Evolutionary conservation across 2,113 vertebrate species (phyloP).

Genomic region (Ondatra zibethicus): DNA sequence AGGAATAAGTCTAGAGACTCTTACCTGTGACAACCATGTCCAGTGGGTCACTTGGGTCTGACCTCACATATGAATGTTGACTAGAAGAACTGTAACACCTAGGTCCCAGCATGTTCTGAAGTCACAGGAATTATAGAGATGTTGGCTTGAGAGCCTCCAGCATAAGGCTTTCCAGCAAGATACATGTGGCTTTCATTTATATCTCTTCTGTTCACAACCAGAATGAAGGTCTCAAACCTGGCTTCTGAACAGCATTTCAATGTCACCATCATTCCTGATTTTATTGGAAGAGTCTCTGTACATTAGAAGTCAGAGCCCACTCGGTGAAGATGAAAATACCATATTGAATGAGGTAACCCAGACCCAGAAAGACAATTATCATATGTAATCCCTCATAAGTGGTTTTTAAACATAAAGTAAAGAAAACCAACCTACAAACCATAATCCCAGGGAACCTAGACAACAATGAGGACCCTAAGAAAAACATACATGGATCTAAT

Average conservation of each 20-base stretch:
- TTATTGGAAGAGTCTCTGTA: fast-evolving
- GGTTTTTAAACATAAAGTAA: no score
- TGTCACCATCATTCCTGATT: neutral
- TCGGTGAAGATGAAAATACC: no score
- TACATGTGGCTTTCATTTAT: neutral
- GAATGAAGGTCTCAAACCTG: fast-evolving
- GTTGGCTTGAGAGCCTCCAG: neutral
- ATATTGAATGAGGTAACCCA: no score
- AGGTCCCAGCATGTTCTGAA: neutral
- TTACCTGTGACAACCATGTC: constrained; percentile 65
- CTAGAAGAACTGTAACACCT: neutral
- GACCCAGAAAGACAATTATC: no score
- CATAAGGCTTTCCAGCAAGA: neutral
- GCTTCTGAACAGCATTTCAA: neutral
- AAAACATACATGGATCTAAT: no score
- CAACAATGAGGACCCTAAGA: no score
- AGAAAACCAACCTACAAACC: no score
- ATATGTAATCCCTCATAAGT: no score
- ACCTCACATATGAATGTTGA: neutral
- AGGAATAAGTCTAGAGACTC: neutral
- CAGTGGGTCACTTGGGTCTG: constrained; percentile 18
- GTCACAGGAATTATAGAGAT: neutral
- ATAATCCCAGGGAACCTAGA: no score
- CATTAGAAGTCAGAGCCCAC: neutral
- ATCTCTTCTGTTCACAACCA: neutral